Evolutionary conservation across 2,888 invertebrate species (phyloP), one percentile per base, ranked within the genome.

Genomic region (Andrena marginata): DNA sequence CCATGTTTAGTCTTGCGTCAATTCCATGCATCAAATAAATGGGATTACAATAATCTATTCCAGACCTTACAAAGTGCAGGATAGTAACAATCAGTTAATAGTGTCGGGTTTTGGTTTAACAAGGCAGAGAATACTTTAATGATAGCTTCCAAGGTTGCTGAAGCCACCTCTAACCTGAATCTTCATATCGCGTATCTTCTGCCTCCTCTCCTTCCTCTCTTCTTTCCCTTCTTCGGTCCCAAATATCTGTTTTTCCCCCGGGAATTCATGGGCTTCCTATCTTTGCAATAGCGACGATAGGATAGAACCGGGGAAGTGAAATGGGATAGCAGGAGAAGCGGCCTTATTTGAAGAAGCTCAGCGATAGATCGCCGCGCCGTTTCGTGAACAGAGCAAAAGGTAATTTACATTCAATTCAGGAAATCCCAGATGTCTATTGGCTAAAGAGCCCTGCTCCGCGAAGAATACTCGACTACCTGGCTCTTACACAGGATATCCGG

Each of bases 371-470:
- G 73, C 29, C 86, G 87, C 87, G 73, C 29, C 86, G 87, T 89
- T 89, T 88, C 84, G 85, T 80, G 82, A 88, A 87, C 89, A 82
- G 86, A 80, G 89, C 84, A 87, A 89, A 90, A 87, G 88, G 90
- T 91, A 92, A 92, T 92, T 92, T 92, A 91, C 90, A 91, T 91
- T 92, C 90, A 91, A 92, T 92, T 91, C 91, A 90, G 89, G 83
- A 90, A 92, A 92, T 91, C 91, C 89, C 85, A 86, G 89, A 90
- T 91, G 90, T 91, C 88, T 90, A 91, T 91, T 90, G 89, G 88
- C 86, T 86, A 88, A 90, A 88, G 77, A 23, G 86, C 85, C 85
- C 80, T 74, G 62, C 83, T 86, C 85, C 83, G 86, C 85, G 89
- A 89, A 91, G 89, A 90, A 91, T 90, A 87, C 87, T 85, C 87